phyloP scores from a whole-genome alignment of 2,888 invertebrate genomes.

The Xestia rhomboidea region DNA sequence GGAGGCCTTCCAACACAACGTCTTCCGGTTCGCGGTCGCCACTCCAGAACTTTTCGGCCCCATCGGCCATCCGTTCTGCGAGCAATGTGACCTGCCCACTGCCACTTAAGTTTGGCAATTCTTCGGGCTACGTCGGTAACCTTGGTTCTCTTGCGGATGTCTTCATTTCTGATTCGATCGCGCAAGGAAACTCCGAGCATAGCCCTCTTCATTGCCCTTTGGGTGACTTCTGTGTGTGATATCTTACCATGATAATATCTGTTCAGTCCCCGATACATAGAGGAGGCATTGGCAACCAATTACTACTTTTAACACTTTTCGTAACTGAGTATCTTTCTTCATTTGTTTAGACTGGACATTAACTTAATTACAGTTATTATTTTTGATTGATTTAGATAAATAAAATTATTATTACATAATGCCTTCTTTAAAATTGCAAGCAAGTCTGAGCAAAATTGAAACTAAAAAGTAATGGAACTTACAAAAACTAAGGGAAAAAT shows the following conservation, averaged over 20 bases:
- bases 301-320: not conserved
- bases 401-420: not conserved
- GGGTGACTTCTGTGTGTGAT: too few species aligned
- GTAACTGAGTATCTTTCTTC: not conserved
- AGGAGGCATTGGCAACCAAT: not conserved
- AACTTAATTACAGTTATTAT: not conserved
- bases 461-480: conserved; percentile 17
- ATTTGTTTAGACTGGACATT: not conserved
- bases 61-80: too few species aligned
- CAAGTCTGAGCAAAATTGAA: conserved; percentile 16
- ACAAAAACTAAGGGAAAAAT: conserved; percentile 29
- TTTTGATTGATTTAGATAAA: not conserved
- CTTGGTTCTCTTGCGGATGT: too few species aligned
- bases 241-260: not conserved
- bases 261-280: not conserved
- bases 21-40: too few species aligned
- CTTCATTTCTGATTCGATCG: too few species aligned
- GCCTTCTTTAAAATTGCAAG: not conserved
- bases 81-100: too few species aligned
- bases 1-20: too few species aligned
- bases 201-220: too few species aligned
- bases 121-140: too few species aligned
- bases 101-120: too few species aligned
- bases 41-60: too few species aligned
- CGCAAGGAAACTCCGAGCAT: too few species aligned